Conservation (phyloP, 92 coral and sea anemone species). For the Palythoa grandis region DNA sequence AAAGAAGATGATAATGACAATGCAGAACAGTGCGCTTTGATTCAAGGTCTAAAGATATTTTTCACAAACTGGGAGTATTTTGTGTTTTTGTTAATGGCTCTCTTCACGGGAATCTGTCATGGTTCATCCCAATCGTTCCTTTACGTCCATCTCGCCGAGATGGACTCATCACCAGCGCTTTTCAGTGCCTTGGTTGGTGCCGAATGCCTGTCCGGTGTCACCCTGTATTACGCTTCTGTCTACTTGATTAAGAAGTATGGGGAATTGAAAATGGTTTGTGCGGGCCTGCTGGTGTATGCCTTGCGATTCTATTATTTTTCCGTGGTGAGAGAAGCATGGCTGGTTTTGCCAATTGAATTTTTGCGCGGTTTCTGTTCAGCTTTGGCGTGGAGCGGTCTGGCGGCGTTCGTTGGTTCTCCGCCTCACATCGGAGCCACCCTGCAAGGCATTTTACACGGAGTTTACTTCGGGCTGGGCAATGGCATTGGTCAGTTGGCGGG, state of each 20-base stretch:
- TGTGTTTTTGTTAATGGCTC: slow-evolving; percentile 69
- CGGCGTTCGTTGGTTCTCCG: slow-evolving; percentile 89
- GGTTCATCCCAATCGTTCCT: slow-evolving; percentile 83
- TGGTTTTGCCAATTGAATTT: slow-evolving; percentile 87
- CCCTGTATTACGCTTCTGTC: slow-evolving; percentile 77
- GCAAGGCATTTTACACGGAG: slow-evolving; percentile 89
- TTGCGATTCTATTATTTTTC: slow-evolving; percentile 89
- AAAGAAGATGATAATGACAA: slow-evolving; percentile 60
- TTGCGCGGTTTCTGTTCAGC: slow-evolving; percentile 84
- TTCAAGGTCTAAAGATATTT: slow-evolving; percentile 66
- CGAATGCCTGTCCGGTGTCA: slow-evolving; percentile 81
- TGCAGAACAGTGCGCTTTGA: slow-evolving; percentile 70
- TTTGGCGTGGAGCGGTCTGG: slow-evolving; percentile 89
- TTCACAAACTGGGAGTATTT: slow-evolving; percentile 78
- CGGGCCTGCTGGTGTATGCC: slow-evolving; percentile 73
- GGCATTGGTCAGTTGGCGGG: slow-evolving; percentile 92
- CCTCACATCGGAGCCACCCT: slow-evolving; percentile 98
- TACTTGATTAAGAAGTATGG: slow-evolving; percentile 80
- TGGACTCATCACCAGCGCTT: slow-evolving; percentile 89
- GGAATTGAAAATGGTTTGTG: slow-evolving; percentile 69
- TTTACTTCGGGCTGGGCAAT: slow-evolving; percentile 87
- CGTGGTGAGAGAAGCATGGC: slow-evolving; percentile 84
- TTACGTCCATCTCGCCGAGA: slow-evolving; percentile 76
- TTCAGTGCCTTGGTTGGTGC: slow-evolving; percentile 83
- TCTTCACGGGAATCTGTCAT: slow-evolving; percentile 77